These are phyloP conservation scores for Ecliptopera silaceata DNA, from an alignment of 2,888 invertebrate species.

Conservation along the genomic window DNA sequence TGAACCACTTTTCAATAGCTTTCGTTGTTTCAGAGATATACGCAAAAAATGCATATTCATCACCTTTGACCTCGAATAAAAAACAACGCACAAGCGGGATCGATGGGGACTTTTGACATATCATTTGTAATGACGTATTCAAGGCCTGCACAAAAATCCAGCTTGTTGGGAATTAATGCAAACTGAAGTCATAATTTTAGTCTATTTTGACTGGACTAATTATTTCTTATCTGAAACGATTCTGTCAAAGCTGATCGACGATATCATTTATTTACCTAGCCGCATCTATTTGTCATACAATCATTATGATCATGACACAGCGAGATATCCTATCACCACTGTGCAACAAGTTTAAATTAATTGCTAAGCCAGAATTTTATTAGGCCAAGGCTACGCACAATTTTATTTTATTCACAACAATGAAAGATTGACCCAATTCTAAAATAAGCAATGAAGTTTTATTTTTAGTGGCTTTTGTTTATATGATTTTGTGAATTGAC, in stretches of 20 bases:
- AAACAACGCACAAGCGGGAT: no score
- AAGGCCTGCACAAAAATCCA: no score
- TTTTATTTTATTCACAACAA: conserved; percentile 56
- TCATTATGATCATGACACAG: conserved; percentile 45
- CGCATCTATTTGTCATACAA: conserved; percentile 56
- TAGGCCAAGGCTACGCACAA: conserved; percentile 70
- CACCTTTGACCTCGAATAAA: no score
- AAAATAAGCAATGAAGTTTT: conserved; percentile 39
- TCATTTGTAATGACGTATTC: no score
- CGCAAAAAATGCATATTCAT: no score
- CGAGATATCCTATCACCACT: conserved; percentile 50
- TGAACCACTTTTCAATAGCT: no score
- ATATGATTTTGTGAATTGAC: conserved; percentile 7
- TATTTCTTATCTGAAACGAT: conserved; percentile 15
- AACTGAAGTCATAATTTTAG: no score
- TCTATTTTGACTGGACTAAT: no score
- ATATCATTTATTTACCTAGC: conserved; percentile 31
- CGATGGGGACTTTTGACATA: no score
- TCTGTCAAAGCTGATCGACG: conserved; percentile 26
- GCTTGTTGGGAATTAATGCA: no score
- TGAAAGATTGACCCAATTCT: conserved; percentile 60
- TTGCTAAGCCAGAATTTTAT: conserved; percentile 76
- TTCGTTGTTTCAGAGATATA: no score
- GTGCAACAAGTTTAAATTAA: conserved; percentile 66
- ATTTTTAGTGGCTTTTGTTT: conserved; percentile 21